Percentiles rank a stretch among this genome's conserved stretches.
These are phyloP conservation scores for Eilema caniola DNA, from an alignment of 2,888 invertebrate genomes.

Conservation along the genomic window DNA sequence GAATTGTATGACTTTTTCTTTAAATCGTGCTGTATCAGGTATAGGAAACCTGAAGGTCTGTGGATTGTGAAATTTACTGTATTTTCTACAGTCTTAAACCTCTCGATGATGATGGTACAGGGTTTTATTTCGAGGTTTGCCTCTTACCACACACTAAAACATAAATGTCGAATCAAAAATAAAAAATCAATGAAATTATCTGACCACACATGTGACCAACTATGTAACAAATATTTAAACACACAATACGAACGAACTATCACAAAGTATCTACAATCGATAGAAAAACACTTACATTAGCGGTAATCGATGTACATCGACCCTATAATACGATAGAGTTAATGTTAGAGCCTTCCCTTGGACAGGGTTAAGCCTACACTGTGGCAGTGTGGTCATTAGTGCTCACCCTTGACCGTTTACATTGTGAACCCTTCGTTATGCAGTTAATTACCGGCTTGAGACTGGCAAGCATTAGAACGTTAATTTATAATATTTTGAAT, in stretches of 20 bases:
- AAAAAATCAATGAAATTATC: too few relatives aligned
- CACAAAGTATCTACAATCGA: background rate
- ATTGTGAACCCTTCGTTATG: slow-evolving; percentile 24
- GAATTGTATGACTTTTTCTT: slow-evolving; percentile 8
- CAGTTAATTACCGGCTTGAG: slow-evolving; percentile 17
- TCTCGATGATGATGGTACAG: too few relatives aligned
- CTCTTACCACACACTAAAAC: too few relatives aligned
- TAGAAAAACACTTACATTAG: background rate
- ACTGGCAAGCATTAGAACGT: background rate
- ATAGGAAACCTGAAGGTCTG: background rate
- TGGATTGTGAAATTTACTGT: slow-evolving; percentile 3
- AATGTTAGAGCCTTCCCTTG: slow-evolving; percentile 53
- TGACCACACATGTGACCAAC: too few relatives aligned
- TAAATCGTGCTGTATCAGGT: slow-evolving; percentile 20
- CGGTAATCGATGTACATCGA: slow-evolving; percentile 1
- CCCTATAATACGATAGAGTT: slow-evolving; percentile 12
- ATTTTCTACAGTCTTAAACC: too few relatives aligned
- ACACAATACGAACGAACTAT: background rate
- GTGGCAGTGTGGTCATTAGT: background rate
- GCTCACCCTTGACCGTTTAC: slow-evolving; percentile 31
- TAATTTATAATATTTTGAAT: background rate
- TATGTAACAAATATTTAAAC: background rate
- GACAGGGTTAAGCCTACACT: slow-evolving; percentile 24
- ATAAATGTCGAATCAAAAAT: too few relatives aligned
- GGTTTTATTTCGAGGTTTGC: too few relatives aligned